Evolutionary conservation across 2,113 vertebrate species (phyloP).

Genomic region (Puffinus mauretanicus): DNA sequence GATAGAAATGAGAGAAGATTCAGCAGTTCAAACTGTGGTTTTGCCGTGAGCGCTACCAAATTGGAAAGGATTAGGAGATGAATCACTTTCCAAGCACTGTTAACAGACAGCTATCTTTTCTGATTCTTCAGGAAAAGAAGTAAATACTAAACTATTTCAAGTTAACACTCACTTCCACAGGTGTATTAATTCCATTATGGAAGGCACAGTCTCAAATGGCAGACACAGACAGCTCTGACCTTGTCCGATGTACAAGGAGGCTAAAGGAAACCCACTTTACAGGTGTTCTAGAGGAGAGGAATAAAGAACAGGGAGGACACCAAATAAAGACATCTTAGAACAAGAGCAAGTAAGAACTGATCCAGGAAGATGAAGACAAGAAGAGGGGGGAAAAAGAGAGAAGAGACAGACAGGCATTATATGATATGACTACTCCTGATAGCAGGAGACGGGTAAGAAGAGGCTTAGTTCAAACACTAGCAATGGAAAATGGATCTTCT

Average conservation of each 20-base stretch:
- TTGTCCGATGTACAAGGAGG: background rate
- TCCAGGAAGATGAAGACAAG: background rate
- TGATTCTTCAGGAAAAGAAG: background rate
- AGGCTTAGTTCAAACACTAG: background rate
- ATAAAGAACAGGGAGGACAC: background rate
- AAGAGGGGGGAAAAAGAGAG: background rate
- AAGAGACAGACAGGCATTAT: background rate
- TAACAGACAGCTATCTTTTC: background rate
- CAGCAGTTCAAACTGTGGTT: background rate
- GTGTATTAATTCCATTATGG: background rate
- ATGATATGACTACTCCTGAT: background rate
- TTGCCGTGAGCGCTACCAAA: background rate
- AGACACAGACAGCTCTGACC: background rate
- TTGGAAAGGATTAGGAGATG: background rate
- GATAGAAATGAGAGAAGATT: background rate
- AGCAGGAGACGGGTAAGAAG: background rate
- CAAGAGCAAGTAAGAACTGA: background rate
- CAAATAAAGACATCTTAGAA: background rate
- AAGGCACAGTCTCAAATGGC: background rate
- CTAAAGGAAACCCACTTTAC: background rate
- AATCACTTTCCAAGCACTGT: background rate
- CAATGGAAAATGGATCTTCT: background rate
- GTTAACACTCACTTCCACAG: background rate
- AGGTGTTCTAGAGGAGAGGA: background rate
- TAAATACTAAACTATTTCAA: background rate